Percentiles rank a stretch among this genome's conserved stretches.
Evolutionary conservation across 2,113 vertebrate genomes (phyloP).

Genomic region (Oryzias celebensis): DNA sequence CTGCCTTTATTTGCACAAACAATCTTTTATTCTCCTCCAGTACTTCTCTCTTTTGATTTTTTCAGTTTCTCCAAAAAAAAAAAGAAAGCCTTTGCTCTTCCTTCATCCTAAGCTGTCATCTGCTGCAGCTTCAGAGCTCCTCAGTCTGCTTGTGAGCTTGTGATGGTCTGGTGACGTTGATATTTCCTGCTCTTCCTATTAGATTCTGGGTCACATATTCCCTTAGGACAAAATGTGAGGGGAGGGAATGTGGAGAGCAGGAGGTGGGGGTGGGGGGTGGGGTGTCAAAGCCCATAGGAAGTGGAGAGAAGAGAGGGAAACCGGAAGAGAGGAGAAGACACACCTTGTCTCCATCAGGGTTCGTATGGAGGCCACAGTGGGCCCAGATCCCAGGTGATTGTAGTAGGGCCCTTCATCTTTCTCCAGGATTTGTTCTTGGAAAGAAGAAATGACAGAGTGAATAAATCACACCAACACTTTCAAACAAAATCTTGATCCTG

Average conservation of each 20-base stretch:
- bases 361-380: slow-evolving; percentile 90
- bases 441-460: slow-evolving; percentile 25
- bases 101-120: slow-evolving; percentile 36
- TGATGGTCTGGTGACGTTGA: slow-evolving; percentile 64
- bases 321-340: slow-evolving; percentile 16
- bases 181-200: slow-evolving; percentile 67
- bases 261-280: slow-evolving; percentile 1
- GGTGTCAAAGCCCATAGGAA: not conserved
- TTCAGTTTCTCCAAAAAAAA: not conserved
- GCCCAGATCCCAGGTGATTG: slow-evolving; percentile 95
- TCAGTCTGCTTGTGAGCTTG: slow-evolving; percentile 36
- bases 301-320: slow-evolving; percentile 1
- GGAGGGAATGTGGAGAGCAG: slow-evolving; percentile 20
- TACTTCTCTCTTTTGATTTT: not conserved
- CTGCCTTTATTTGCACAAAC: no score
- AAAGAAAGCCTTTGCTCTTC: slow-evolving; percentile 1
- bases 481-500: no score
- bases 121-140: slow-evolving; percentile 16
- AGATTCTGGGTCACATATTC: slow-evolving; percentile 76
- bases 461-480: not conserved
- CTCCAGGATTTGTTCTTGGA: slow-evolving; percentile 90
- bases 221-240: slow-evolving; percentile 64
- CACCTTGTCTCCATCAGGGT: slow-evolving; percentile 90
- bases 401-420: slow-evolving; percentile 98
- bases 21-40: not conserved